Evolutionary conservation across 37 sponge, comb jelly and placozoan genomes (phyloP).

Genomic region (Lycopodina hypogea): DNA sequence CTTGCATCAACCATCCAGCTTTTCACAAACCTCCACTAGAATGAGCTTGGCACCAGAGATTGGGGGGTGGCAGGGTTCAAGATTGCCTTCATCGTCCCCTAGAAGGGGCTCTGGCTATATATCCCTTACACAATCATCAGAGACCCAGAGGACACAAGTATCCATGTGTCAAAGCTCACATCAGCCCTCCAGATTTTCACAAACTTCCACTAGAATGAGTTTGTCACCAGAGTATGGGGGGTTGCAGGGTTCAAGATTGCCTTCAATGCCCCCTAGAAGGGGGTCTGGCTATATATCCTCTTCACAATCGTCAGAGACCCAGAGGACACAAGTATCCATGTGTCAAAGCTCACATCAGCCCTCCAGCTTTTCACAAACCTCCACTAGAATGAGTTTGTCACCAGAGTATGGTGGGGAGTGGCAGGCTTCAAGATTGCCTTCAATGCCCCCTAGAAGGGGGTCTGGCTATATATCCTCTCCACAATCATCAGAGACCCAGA

Average conservation of each 20-base stretch:
- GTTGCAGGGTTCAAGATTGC: background rate
- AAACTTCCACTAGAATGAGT: background rate
- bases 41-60: background rate
- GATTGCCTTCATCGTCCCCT: background rate
- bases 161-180: slow-evolving; percentile 9
- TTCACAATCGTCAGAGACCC: slow-evolving; percentile 47
- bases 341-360: background rate
- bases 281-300: background rate
- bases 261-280: background rate
- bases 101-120: background rate
- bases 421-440: background rate
- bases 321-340: slow-evolving; percentile 38
- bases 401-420: no score
- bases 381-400: background rate
- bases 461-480: background rate
- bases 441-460: background rate
- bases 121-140: slow-evolving; percentile 28
- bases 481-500: slow-evolving; percentile 54
- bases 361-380: no score
- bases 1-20: background rate
- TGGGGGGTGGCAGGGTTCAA: background rate
- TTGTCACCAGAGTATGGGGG: no score
- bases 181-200: background rate
- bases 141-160: slow-evolving; percentile 45
- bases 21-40: background rate